Evolutionary conservation across 2,888 invertebrate species (phyloP), one percentile per base, ranked within the genome.

Genomic region (Danaus chrysippus): DNA sequence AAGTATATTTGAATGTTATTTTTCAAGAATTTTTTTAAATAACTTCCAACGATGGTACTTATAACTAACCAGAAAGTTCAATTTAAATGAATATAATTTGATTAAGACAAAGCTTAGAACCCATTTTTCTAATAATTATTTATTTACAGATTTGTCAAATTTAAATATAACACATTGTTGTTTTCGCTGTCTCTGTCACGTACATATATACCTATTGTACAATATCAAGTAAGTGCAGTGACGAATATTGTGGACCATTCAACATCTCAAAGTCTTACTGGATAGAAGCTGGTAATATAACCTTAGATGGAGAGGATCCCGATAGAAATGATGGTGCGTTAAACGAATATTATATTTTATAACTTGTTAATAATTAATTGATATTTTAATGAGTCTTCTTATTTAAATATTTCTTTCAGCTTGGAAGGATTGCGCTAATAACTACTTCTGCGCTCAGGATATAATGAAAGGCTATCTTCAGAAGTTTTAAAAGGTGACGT

Each of bases 241-340:
- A 79, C 77, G 46, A 73, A 8, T 75, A 76, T 65, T 76, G 76
- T 58, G 93, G 93, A 0, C 93, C 93, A 0, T 94, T 92, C 80
- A 93, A 93, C 79, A 92, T 94, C 61, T 93, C 93, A 42, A 84
- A 84, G 65, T 85, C 93, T 0, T 94, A 94, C 77, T 94, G 94
- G 94, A 87, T 90, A 1, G 94, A 94, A 59, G 92, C 93, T 0
- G 93, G 93, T 34, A 34, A 34, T 34, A 34, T 34, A 34, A 34
- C 23, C 23, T 34, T 34, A 34, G 0, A 87, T 82, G 70, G 77
- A 12, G 94, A 94, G 71, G 91, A 92, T 53, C 82, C 91, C 8
- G 86, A 92, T 0, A 82, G 93, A 70, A 86, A 87, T 61, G 81
- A 82, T 64, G 86, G 89, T 88, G 66, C 73, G 12, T 57, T 42